Evolutionary conservation across 2,797 vertebrate genomes (phyloP).

Genomic region (Pteronotus mesoamericanus): DNA sequence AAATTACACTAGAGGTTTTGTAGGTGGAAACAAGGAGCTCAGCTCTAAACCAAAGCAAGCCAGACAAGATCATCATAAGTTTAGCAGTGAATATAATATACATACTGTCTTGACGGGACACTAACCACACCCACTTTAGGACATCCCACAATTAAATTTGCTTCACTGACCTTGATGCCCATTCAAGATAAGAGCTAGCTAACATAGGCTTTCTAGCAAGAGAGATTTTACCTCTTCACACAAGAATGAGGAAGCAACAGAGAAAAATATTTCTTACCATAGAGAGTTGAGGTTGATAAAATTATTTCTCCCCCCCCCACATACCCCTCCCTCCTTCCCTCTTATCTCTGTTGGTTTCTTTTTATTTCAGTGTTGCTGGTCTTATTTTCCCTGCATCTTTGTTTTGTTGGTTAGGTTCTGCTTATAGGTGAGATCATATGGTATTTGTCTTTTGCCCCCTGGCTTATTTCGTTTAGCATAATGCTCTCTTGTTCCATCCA

Average conservation of each 20-base stretch:
- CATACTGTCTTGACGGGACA: neutral
- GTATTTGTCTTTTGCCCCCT: too few species aligned
- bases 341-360: too few species aligned
- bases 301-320: too few species aligned
- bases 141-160: neutral
- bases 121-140: neutral
- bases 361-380: too few species aligned
- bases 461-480: too few species aligned
- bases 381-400: too few species aligned
- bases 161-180: neutral
- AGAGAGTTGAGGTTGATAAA: neutral
- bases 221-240: neutral
- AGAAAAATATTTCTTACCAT: neutral
- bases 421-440: too few species aligned
- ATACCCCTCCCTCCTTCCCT: too few species aligned
- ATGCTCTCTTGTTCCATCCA: too few species aligned
- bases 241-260: neutral
- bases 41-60: neutral
- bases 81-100: neutral
- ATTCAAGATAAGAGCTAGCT: neutral
- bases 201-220: neutral
- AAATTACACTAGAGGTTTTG: neutral
- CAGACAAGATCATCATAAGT: neutral
- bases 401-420: too few species aligned
- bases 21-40: neutral